These are phyloP conservation scores for Perca flavescens DNA, from an alignment of 2,113 vertebrate species.

Conservation along the genomic window DNA sequence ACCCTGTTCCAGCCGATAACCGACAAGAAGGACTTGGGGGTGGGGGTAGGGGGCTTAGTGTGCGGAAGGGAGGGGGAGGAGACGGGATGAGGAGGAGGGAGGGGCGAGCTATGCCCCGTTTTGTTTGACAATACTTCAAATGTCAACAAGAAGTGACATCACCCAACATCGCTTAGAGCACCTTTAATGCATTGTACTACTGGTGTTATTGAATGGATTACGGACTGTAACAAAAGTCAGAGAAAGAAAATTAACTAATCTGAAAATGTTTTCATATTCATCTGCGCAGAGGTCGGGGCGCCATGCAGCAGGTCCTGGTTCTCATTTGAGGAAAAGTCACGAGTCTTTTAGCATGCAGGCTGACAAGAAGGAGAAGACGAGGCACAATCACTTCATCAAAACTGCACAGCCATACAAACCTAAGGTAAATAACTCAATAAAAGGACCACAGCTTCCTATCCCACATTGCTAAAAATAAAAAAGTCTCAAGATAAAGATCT, in stretches of 20 bases:
- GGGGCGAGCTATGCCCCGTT: too few species aligned
- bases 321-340: constrained; percentile 92
- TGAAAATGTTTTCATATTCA: constrained; percentile 9
- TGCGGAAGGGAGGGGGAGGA: too few species aligned
- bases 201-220: neutral
- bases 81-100: too few species aligned
- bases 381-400: constrained; percentile 99
- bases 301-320: constrained; percentile 86
- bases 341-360: constrained; percentile 96
- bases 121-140: too few species aligned
- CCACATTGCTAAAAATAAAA: neutral
- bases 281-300: constrained; percentile 90
- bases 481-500: neutral
- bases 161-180: too few species aligned
- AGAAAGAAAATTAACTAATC: neutral
- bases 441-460: neutral
- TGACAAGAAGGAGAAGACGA: constrained; percentile 97
- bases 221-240: neutral
- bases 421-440: neutral
- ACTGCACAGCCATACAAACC: constrained; percentile 99
- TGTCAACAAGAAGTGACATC: too few species aligned
- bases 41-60: too few species aligned
- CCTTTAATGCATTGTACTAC: neutral
- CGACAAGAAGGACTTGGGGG: too few species aligned
- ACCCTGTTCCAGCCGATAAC: too few species aligned